Percentiles rank a stretch among this genome's conserved stretches.
Conservation (phyloP, 2,888 invertebrate genomes). For the Opisthograptis luteolata region DNA sequence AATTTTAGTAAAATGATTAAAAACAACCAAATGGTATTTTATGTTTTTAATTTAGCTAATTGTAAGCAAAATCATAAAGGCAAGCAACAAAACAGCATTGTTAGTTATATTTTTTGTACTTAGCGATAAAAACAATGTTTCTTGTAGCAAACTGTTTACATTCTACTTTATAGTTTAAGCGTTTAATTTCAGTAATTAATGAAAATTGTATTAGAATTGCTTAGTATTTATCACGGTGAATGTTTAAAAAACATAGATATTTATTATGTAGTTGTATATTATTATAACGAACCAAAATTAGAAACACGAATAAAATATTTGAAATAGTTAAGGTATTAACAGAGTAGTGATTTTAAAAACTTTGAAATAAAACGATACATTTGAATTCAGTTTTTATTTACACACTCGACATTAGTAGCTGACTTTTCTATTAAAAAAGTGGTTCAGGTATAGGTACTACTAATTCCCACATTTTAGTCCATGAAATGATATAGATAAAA, state of each 20-base stretch:
- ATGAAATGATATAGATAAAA: no score
- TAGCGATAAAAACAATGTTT: background rate
- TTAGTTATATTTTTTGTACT: background rate
- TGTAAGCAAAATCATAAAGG: no score
- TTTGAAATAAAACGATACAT: conserved; percentile 69
- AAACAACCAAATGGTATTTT: no score
- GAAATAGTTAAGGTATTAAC: conserved; percentile 52
- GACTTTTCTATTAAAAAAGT: no score
- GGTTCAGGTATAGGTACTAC: no score
- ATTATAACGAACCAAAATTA: conserved; percentile 59
- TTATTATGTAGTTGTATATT: conserved; percentile 64
- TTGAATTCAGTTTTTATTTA: conserved; percentile 47
- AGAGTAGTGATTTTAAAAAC: conserved; percentile 71
- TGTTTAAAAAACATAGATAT: conserved; percentile 75
- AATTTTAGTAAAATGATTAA: no score
- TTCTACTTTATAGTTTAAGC: conserved; percentile 1
- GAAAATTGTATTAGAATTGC: conserved; percentile 49
- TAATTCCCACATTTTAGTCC: no score
- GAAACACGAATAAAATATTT: conserved; percentile 58
- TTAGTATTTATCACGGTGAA: conserved; percentile 54
- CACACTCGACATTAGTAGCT: background rate
- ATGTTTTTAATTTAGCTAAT: no score
- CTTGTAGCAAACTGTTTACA: conserved; percentile 8
- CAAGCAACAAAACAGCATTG: no score
- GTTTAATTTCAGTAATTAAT: conserved; percentile 25